Percentiles rank a stretch among this genome's conserved stretches.
Conservation (phyloP, 2,888 invertebrate genomes). For the Pristionchus arcanus region DNA sequence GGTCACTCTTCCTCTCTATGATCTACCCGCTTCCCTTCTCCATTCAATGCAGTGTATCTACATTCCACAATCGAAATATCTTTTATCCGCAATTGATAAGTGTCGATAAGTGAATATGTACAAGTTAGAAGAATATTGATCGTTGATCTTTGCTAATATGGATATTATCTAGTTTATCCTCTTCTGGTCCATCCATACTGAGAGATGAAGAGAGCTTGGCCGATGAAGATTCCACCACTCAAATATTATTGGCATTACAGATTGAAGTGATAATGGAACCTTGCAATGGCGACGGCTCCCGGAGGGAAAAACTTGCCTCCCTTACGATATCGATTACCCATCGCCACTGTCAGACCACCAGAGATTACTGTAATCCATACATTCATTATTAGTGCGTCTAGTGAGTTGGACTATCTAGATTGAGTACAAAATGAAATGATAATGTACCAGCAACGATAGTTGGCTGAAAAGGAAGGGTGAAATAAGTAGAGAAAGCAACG, state of each 20-base stretch:
- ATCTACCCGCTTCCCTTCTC: too few species aligned
- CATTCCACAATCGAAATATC: too few species aligned
- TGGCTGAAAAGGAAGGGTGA: not conserved
- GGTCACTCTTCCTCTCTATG: too few species aligned
- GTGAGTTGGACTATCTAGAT: too few species aligned
- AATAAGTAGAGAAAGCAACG: not conserved
- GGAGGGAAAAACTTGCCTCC: constrained; percentile 14
- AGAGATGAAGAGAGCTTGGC: constrained; percentile 3
- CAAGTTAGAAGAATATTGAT: too few species aligned
- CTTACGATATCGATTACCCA: constrained; percentile 21
- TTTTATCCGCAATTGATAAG: too few species aligned
- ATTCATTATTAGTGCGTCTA: too few species aligned
- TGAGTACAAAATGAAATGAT: not conserved
- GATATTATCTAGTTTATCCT: not conserved
- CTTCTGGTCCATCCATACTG: constrained; percentile 1
- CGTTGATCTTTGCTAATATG: too few species aligned
- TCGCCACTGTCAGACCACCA: constrained; percentile 1
- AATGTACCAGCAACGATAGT: not conserved
- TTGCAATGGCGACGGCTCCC: not conserved
- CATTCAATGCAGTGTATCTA: too few species aligned
- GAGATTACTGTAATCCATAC: not conserved
- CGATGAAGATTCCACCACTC: not conserved
- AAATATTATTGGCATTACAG: too few species aligned
- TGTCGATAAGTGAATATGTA: too few species aligned
- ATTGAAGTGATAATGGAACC: too few species aligned